Base-by-base conservation (phyloP, 2,888 invertebrate genomes). In the Apamea epomidion region DNA sequence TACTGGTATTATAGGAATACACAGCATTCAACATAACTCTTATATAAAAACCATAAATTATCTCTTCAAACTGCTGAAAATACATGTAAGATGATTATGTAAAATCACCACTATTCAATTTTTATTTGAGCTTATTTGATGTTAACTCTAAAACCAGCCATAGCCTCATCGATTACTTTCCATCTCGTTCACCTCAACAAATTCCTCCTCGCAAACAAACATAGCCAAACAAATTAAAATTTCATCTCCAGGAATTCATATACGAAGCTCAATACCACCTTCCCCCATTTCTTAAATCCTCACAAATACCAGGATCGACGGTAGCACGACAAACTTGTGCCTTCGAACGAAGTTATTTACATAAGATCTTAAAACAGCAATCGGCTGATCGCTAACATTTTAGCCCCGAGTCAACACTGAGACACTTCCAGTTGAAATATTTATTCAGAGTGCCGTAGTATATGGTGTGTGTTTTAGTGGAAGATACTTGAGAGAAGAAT, bases 351-450 rank as follows among this genome's bases (percentile, higher is more conserved):
- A 92, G 92, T 86, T 94, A 95, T 95, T 95, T 95, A 94, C 95
- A 94, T 94, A 95, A 95, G 95, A 95, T 94, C 95, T 95, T 95
- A 95, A 94, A 95, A 94, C 94, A 94, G 94, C 95, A 94, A 95
- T 94, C 93, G 92, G 86, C 90, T 93, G 94, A 95, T 95, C 94
- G 93, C 93, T 92, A 90, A 93, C 93, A 93, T 93, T 94, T 94
- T 93, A 94, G 92, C 92, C 91, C 83, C 89, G 89, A 94, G 93
- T 95, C 94, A 94, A 94, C 92, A 94, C 83, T 87, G 89, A 91
- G 91, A 91, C 92, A 89, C 90, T 91, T 91, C 90, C 88, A 89
- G 89, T 87, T 90, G 91, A 91, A 92, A 93, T 94, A 93, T 93
- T 94, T 93, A 88, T 86, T 85, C 84, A 81, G 70, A 81, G 74